Evolutionary conservation across 2,113 vertebrate genomes (phyloP), one percentile per base, ranked within the genome.

Genomic region (Bubo blakistoni): DNA sequence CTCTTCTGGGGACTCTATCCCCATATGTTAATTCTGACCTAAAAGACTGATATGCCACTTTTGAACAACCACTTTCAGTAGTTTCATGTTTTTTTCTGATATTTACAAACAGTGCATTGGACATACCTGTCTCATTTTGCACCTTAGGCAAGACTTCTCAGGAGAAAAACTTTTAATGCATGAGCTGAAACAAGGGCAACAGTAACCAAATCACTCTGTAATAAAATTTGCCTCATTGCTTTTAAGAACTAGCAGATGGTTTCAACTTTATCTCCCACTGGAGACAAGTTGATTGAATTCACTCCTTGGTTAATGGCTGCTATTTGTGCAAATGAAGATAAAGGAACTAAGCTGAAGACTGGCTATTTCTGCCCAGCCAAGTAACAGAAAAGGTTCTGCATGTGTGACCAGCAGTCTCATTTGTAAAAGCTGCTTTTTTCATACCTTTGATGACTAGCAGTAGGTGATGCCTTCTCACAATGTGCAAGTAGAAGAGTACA

Each of bases 231-330:
- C 96, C 85, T 97, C 96, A 96, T 93, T 96, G 79, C 96, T 95
- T 97, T 96, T 95, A 95, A 96, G 96, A 93, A 93, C 85, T 95
- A 95, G 94, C 96, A 97, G 96, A 96, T 96, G 96, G 96, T 97
- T 96, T 95, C 94, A 89, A 80, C 96, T 96, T 97, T 95, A 97
- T 97, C 96, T 96, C 90, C 79, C 96, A 95, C 32, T 93, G 90
- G 96, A 96, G 96, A 95, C 92, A 95, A 92, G 81, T 59, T 96
- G 96, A 95, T 97, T 96, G 88, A 96, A 97, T 97, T 96, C 94
- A 72, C 61, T 85, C 81, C 81, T 93, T 96, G 81, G 89, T 90
- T 96, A 96, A 96, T 94, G 88, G 81, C 88, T 93, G 66, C 88
- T 94, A 93, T 96, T 95, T 96, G 90, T 93, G 85, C 81, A 96